These are phyloP conservation scores for Tricholaema leucomelas DNA, from an alignment of 2,113 vertebrate species.

Conservation along the genomic window DNA sequence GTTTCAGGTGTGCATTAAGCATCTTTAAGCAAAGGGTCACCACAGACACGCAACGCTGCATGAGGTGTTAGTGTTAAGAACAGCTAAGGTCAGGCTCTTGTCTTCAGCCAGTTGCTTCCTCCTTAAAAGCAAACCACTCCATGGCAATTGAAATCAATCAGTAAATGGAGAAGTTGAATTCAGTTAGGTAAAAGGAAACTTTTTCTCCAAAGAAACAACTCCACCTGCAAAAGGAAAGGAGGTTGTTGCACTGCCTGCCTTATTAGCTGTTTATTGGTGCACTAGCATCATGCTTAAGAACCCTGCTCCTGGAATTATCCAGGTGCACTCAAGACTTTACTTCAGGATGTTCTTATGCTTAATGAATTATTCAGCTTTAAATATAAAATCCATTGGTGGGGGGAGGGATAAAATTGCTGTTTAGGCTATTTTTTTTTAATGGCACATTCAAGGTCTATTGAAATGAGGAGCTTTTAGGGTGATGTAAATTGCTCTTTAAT, in stretches of 20 bases:
- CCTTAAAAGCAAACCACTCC: neutral
- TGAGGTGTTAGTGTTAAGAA: neutral
- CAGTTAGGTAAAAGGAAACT: neutral
- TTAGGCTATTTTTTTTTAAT: conserved; percentile 6
- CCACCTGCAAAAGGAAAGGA: neutral
- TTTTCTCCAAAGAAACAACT: neutral
- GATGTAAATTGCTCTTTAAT: neutral
- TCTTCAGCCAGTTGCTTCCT: neutral
- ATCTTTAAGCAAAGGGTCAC: neutral
- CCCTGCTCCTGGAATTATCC: neutral
- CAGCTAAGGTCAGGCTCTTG: neutral
- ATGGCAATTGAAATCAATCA: neutral
- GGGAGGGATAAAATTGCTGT: neutral
- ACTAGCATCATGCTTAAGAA: neutral
- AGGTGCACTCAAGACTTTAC: neutral
- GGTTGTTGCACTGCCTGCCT: neutral
- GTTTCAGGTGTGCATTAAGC: neutral
- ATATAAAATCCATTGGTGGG: neutral
- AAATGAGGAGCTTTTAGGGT: conserved; percentile 8
- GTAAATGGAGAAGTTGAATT: neutral
- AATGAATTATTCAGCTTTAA: neutral
- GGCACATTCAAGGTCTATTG: neutral
- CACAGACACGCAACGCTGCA: neutral
- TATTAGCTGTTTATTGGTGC: neutral
- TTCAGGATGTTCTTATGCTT: neutral